These are phyloP conservation scores for Zapus hudsonius DNA, from an alignment of 2,113 vertebrate species.

Conservation along the genomic window DNA sequence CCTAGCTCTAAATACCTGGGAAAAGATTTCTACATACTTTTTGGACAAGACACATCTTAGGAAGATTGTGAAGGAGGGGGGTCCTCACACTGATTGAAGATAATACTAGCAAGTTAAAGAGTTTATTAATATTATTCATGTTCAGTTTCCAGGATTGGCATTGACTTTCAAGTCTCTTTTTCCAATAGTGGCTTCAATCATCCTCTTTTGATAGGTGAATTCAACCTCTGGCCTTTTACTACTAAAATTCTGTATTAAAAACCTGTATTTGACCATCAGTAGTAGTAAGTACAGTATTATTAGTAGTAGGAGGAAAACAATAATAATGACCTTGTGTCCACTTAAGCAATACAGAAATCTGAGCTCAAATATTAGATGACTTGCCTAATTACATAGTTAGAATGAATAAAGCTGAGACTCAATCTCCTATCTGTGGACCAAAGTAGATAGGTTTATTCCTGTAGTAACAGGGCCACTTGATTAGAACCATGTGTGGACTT, in stretches of 20 bases:
- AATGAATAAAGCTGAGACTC: neutral
- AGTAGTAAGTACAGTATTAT: neutral
- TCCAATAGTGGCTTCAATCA: neutral
- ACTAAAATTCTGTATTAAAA: neutral
- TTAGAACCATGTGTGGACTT: neutral
- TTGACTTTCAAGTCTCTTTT: conserved; percentile 7
- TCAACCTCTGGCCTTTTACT: neutral
- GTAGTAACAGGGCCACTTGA: too few relatives aligned
- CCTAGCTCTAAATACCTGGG: neutral
- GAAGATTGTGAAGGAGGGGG: neutral
- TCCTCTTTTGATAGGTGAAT: neutral
- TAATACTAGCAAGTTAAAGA: neutral
- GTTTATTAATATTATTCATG: neutral
- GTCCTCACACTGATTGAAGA: neutral
- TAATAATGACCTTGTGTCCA: neutral
- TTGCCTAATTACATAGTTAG: neutral
- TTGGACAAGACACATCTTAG: neutral
- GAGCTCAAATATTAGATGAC: neutral
- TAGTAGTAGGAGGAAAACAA: too few relatives aligned
- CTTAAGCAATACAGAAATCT: neutral
- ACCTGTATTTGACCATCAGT: too few relatives aligned
- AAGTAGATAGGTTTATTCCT: neutral
- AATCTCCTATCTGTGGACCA: neutral
- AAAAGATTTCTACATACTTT: neutral
- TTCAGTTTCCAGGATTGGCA: neutral